Percentiles rank a stretch among this genome's conserved stretches.
These are phyloP conservation scores for Engraulis encrasicolus DNA, from an alignment of 2,113 vertebrate species.

Conservation along the genomic window DNA sequence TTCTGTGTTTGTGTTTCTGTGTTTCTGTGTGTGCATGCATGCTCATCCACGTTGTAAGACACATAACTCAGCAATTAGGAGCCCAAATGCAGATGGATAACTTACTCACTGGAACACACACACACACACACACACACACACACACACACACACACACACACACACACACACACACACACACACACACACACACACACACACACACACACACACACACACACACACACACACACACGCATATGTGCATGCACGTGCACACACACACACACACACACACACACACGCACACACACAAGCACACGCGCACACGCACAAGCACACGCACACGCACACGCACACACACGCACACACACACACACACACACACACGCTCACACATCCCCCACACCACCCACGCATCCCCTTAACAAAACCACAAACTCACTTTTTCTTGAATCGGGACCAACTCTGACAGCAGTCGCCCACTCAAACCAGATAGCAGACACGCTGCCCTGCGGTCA, in stretches of 20 bases:
- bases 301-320: neutral
- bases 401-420: neutral
- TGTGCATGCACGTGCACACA: neutral
- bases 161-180: constrained; percentile 22
- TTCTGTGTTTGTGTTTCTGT: neutral
- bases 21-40: no score
- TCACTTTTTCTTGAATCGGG: neutral
- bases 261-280: no score
- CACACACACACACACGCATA: neutral
- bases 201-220: neutral
- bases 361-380: neutral
- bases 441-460: neutral
- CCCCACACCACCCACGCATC: neutral
- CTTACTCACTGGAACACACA: constrained; percentile 60
- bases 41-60: constrained; percentile 39
- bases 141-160: constrained; percentile 1
- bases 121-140: constrained; percentile 13
- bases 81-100: constrained; percentile 30
- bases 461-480: neutral
- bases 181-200: neutral
- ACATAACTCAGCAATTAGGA: constrained; percentile 34
- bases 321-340: neutral
- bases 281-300: neutral
- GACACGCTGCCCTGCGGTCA: neutral
- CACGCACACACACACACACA: neutral